Base-by-base conservation (phyloP, 2,888 invertebrate genomes). In the Chrysolina americana region DNA sequence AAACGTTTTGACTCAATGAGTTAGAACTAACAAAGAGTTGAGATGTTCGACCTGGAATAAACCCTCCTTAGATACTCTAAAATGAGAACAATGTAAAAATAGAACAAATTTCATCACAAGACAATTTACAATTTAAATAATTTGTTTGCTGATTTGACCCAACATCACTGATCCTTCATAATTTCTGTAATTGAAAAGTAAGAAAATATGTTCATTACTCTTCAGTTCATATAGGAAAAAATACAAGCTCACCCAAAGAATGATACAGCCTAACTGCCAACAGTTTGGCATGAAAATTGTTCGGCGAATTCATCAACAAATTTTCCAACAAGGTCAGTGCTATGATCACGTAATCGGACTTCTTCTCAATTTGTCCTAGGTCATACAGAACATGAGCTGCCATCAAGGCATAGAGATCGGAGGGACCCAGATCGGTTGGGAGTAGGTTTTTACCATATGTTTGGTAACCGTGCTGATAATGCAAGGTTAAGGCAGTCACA, bases 231-330 rank as follows among this genome's bases (percentile, higher is more conserved):
- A 28, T 13, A 47, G 10, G 28, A n/a, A 21, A 19, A 41, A 63
- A 63, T 36, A 28, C 36, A 2, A 44, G 64, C 47, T 41, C 83
- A 93, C 94, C 94, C 79, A 94, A 85, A 56, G 91, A 83, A 86
- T 95, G 94, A 87, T 97, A 98, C 21, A 96, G 90, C 81, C 94
- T 93, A 70, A 97, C 90, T 9, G 96, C 91, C 59, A 98, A 89
- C 80, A 98, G 89, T 87, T 98, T 98, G 15, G 95, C 92, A 86
- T 97, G 96, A 87, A 95, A 96, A 89, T 97, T 98, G 79, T 95
- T 93, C 0, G 96, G 95, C 82, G 96, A 97, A 81, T 92, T 91
- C 66, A 91, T 90, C 41, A 96, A 89, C 44, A 94, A 92, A 84
- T 92, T 90, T 83, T 96, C 95, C 76, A 97, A 88, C 17, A 95